A percentile compares a stretch with the other conserved stretches of the same genome.
Conservation (phyloP, 1,140 invertebrate genomes). For the Drosophila kurseongensis region DNA sequence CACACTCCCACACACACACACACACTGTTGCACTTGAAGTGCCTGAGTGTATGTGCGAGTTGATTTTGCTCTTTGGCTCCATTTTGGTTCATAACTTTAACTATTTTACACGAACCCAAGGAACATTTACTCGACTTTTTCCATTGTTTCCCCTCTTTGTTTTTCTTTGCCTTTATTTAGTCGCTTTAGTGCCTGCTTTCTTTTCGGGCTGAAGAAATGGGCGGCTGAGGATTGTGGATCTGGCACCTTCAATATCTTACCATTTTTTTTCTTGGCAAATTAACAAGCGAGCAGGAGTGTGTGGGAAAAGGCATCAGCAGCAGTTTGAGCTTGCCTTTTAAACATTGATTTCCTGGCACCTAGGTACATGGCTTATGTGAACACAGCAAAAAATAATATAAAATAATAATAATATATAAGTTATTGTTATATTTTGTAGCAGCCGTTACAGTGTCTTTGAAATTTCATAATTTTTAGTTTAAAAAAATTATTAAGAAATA, state of each 20-base stretch:
- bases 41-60: constrained; percentile 28
- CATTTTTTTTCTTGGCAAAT: constrained; percentile 40
- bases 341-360: constrained; percentile 49
- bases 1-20: constrained; percentile 15
- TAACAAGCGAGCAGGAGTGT: constrained; percentile 44
- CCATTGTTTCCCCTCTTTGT: constrained; percentile 19
- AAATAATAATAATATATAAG: too few relatives aligned
- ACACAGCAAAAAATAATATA: constrained; percentile 27
- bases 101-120: constrained; percentile 71
- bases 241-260: constrained; percentile 27
- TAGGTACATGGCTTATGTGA: constrained; percentile 23
- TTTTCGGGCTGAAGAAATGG: constrained; percentile 1
- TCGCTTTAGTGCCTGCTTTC: constrained; percentile 60
- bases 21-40: constrained; percentile 24
- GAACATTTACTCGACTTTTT: constrained; percentile 59
- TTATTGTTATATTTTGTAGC: constrained; percentile 10
- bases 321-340: constrained; percentile 34
- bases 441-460: too few relatives aligned
- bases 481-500: too few relatives aligned
- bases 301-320: constrained; percentile 25
- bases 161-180: constrained; percentile 57
- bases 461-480: too few relatives aligned
- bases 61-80: constrained; percentile 64
- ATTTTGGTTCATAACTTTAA: constrained; percentile 71
- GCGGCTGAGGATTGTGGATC: not conserved